These are phyloP conservation scores for Steinernema khuongi DNA, from an alignment of 1,140 invertebrate genomes.

Conservation along the genomic window DNA sequence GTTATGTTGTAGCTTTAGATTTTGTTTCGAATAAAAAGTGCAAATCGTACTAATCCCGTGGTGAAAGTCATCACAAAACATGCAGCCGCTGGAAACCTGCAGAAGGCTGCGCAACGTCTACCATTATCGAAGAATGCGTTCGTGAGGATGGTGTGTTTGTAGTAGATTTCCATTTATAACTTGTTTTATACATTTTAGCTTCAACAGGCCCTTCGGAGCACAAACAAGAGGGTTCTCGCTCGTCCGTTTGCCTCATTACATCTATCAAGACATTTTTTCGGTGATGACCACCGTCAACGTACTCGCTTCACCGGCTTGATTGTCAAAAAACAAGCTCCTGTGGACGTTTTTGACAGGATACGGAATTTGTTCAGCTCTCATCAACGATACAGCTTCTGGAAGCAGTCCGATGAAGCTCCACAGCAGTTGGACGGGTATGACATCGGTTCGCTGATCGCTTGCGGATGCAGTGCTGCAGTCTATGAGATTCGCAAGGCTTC, in stretches of 20 bases:
- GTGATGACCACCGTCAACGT: neutral
- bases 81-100: too few species aligned
- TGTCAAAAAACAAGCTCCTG: neutral
- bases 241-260: conserved; percentile 1
- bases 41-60: too few species aligned
- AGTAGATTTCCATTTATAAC: neutral
- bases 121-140: neutral
- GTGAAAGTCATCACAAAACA: too few species aligned
- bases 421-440: neutral
- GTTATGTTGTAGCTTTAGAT: too few species aligned
- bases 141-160: neutral
- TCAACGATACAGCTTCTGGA: neutral
- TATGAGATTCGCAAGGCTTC: neutral
- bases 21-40: too few species aligned
- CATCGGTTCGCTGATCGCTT: neutral
- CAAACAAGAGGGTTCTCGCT: neutral
- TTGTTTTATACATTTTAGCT: neutral
- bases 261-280: neutral
- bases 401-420: neutral
- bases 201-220: neutral
- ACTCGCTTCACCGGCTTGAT: neutral
- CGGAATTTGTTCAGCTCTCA: neutral
- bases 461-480: neutral
- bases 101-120: neutral
- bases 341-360: neutral